Evolutionary conservation across 2,797 vertebrate genomes (phyloP).

Genomic region (Takifugu rubripes): DNA sequence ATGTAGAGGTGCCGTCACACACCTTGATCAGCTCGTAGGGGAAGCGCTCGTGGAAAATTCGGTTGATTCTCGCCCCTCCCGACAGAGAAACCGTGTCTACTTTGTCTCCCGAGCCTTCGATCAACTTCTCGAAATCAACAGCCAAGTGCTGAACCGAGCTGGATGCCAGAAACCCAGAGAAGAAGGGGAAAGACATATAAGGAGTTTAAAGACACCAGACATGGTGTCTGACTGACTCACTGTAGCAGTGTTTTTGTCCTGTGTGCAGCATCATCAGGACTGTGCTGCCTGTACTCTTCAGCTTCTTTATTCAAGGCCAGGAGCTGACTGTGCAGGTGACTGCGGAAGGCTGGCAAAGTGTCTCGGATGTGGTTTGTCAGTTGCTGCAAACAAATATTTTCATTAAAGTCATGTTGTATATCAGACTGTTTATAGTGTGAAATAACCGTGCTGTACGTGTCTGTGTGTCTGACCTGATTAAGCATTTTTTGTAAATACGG

Average conservation of each 20-base stretch:
- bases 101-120: constrained; percentile 88
- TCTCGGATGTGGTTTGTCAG: constrained; percentile 93
- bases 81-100: constrained; percentile 87
- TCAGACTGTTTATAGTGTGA: neutral
- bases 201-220: neutral
- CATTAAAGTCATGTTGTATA: neutral
- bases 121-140: constrained; percentile 89
- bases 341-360: constrained; percentile 82
- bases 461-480: constrained; percentile 78
- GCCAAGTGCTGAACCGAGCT: constrained; percentile 83
- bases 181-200: constrained; percentile 1
- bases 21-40: constrained; percentile 75
- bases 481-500: constrained; percentile 80
- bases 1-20: neutral
- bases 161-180: constrained; percentile 4
- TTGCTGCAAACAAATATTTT: constrained; percentile 74
- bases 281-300: constrained; percentile 81
- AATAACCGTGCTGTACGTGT: neutral
- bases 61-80: constrained; percentile 92
- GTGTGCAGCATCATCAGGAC: constrained; percentile 81
- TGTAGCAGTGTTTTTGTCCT: constrained; percentile 88
- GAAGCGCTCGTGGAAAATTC: constrained; percentile 90
- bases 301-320: constrained; percentile 85
- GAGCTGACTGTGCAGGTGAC: constrained; percentile 82
- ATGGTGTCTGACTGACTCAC: constrained; percentile 66